Base-by-base conservation (phyloP, 2,888 invertebrate genomes). In the Sarcophaga caerulescens region DNA sequence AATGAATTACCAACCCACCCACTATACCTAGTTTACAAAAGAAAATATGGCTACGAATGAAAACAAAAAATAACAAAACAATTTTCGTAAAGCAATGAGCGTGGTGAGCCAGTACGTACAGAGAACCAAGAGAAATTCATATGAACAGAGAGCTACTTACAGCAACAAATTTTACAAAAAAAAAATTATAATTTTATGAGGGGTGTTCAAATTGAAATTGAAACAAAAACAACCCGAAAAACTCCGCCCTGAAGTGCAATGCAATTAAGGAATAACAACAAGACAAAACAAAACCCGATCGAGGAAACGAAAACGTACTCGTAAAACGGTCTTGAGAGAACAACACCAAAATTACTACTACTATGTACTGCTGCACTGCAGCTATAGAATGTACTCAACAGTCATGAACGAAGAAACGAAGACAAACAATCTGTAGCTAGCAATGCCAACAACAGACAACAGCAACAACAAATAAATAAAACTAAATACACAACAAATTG, bases 101-200 rank as follows among this genome's bases (percentile, higher is more conserved):
- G 12, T 44, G 23, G n/a, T 19, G 10, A n/a, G 75, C 35, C 23
- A 70, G 71, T 65, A 44, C 35, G 35, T 74, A 25, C 35, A 44
- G 19, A 21, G 11, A 21, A 35, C 35, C 23, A 57, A 65, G 25
- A 52, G 45, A 62, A 66, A 81, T 35, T 35, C 35, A 35, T 68
- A 77, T 69, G 69, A 76, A 73, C 66, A 74, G 77, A 77, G 74
- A 78, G 75, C 47, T 74, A 87, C 70, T 87, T 85, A 88, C 57
- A 87, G 76, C 86, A 88, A 88, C 86, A 88, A 88, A 88, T 88
- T 86, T 83, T 86, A 81, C n/a, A n/a, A n/a, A 87, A 86, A 89
- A 90, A 91, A 91, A 90, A 92, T 92, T 91, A 90, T 92, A 92
- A 91, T 90, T 91, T 92, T 91, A 92, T 90, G 90, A 89, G 89